These are phyloP conservation scores for Lycorma delicatula DNA, from an alignment of 1,140 invertebrate genomes.

Conservation along the genomic window DNA sequence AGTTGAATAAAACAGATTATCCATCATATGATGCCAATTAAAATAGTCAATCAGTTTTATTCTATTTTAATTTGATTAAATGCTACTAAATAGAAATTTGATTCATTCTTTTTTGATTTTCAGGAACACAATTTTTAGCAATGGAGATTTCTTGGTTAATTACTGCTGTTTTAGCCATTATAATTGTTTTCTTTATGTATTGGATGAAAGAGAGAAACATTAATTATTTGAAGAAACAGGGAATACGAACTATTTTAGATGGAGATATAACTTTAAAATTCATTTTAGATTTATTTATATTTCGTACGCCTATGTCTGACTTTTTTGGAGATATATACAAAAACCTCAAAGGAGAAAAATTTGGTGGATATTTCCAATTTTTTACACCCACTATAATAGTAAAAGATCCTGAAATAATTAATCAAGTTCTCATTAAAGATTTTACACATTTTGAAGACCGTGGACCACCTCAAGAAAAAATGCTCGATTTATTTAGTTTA, in stretches of 20 bases:
- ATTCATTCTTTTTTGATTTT: background rate
- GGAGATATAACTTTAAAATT: conserved; percentile 42
- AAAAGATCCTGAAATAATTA: conserved; percentile 49
- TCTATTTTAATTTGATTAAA: background rate
- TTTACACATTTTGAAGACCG: conserved; percentile 45
- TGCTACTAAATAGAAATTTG: background rate
- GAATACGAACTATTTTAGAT: conserved; percentile 34
- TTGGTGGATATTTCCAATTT: conserved; percentile 36
- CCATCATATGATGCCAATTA: too few relatives aligned
- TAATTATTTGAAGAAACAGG: conserved; percentile 34
- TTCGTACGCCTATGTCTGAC: conserved; percentile 24
- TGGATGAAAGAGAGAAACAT: conserved; percentile 31
- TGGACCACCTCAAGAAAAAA: conserved; percentile 37
- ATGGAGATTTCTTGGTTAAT: background rate
- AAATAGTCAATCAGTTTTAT: too few relatives aligned
- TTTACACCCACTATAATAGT: conserved; percentile 41
- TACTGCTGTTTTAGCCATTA: background rate
- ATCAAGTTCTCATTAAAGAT: conserved; percentile 50
- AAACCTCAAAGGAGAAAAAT: conserved; percentile 10
- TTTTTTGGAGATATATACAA: conserved; percentile 18
- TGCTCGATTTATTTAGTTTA: conserved; percentile 36
- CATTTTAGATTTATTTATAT: conserved; percentile 36
- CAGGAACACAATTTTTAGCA: background rate
- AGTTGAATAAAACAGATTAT: too few relatives aligned
- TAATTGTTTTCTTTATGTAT: conserved; percentile 26